A percentile compares a stretch with the other conserved stretches of the same genome.
Conservation (phyloP, 2,888 invertebrate genomes). For the Trichopria drosophilae region DNA sequence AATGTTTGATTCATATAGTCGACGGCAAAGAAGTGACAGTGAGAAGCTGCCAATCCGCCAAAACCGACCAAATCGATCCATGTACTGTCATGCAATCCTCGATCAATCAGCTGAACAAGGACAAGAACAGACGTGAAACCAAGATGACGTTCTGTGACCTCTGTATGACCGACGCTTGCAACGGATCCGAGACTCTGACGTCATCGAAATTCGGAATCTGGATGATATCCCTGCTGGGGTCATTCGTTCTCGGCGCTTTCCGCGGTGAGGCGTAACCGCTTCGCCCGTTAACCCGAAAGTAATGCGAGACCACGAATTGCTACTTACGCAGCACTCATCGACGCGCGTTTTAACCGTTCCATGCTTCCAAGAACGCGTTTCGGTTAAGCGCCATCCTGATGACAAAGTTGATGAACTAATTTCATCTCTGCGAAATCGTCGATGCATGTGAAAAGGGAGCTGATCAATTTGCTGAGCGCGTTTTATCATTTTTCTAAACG, state of each 20-base stretch:
- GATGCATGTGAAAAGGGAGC: too few relatives aligned
- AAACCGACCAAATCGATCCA: slow-evolving; percentile 43
- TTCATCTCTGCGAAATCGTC: too few relatives aligned
- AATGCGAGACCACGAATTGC: too few relatives aligned
- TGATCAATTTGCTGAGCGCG: too few relatives aligned
- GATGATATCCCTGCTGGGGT: slow-evolving; percentile 37
- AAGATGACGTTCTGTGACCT: slow-evolving; percentile 41
- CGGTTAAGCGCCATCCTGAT: too few relatives aligned
- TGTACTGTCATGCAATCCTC: slow-evolving; percentile 38
- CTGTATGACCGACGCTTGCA: slow-evolving; percentile 47
- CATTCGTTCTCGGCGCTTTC: slow-evolving; percentile 34
- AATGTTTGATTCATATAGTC: too few relatives aligned
- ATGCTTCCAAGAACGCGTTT: too few relatives aligned
- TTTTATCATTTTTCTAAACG: too few relatives aligned
- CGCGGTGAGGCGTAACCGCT: slow-evolving; percentile 46
- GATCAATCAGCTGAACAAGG: not conserved
- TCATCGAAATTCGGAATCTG: slow-evolving; percentile 36
- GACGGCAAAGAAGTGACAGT: slow-evolving; percentile 35
- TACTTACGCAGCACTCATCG: too few relatives aligned
- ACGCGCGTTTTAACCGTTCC: too few relatives aligned
- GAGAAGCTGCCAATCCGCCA: slow-evolving; percentile 48
- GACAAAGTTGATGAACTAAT: too few relatives aligned
- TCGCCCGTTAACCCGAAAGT: slow-evolving; percentile 26
- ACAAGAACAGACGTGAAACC: slow-evolving; percentile 2
- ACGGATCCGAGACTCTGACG: slow-evolving; percentile 37